Base-by-base conservation (phyloP, 2,797 vertebrate genomes). In the Orestias chungarensis region DNA sequence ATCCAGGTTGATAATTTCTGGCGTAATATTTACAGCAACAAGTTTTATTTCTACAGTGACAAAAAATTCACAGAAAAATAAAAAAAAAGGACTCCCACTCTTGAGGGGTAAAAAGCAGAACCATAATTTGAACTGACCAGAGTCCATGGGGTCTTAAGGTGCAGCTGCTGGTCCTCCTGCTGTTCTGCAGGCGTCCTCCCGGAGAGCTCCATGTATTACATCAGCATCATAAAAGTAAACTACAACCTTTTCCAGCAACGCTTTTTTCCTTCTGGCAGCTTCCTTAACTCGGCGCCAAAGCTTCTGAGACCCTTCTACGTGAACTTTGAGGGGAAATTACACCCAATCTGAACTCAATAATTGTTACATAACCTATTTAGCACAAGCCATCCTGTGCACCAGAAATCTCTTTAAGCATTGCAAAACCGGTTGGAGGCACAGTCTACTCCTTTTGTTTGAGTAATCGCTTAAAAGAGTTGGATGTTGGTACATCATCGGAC, bases 111-210 rank as follows among this genome's bases (percentile, higher is more conserved):
- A 65, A 20, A 6, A 40, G 35, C 23, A 40, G 40, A 35, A 72
- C 3, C 47, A 71, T 65, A 23, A 46, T 20, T 50, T 15, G 5
- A 70, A 89, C 90, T 93, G 86, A 91, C 89, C 89, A 91, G 83
- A 78, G 88, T 92, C 92, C 92, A 92, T 18, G 75, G 62, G 72
- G 84, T 80, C 76, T 81, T 91, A 46, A 74, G 79, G 73, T 83
- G 76, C 64, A 54, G 44, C 49, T 10, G 38, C 31, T 54, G 78
- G 57, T 71, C 78, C 66, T 12, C 73, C 65, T 71, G 80, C 66
- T 78, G 75, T 23, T 61, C 35, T 73, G 38, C 49, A 44, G 50
- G 35, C 25, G 44, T 62, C 62, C 64, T 72, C 54, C 62, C 80
- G 64, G 82, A 76, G 10, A 62, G 62, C 74, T 86, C 71, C 87